phyloP scores from a whole-genome alignment of 2,113 vertebrate species.

The Hypomesus transpacificus region DNA sequence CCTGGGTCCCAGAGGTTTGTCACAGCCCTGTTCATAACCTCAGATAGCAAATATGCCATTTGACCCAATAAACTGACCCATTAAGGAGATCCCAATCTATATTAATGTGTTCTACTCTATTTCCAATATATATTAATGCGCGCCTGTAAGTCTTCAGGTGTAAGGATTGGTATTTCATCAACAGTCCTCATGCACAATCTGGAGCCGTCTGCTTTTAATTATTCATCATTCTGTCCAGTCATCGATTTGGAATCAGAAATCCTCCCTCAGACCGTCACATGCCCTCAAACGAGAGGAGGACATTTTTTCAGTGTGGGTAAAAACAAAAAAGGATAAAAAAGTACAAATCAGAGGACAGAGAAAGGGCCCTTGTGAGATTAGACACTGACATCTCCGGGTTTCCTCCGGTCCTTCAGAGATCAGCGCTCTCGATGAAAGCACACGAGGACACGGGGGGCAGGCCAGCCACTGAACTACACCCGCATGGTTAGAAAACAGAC shows the following conservation, averaged over 20 bases:
- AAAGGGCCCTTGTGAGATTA: too few species aligned
- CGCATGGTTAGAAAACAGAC: too few species aligned
- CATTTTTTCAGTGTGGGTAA: constrained; percentile 18
- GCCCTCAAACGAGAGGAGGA: constrained; percentile 9
- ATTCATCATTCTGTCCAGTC: constrained; percentile 54
- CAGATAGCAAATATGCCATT: constrained; percentile 44
- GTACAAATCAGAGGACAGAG: too few species aligned
- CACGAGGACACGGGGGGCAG: too few species aligned
- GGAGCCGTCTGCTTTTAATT: constrained; percentile 52
- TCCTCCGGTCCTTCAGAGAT: too few species aligned
- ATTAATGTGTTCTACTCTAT: constrained; percentile 63
- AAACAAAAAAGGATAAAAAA: constrained; percentile 1
- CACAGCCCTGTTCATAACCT: constrained; percentile 38
- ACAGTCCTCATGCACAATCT: constrained; percentile 51
- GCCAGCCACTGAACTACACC: too few species aligned
- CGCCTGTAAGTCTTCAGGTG: constrained; percentile 52
- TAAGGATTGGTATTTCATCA: constrained; percentile 51
- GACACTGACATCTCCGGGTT: too few species aligned
- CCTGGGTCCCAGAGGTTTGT: too few species aligned
- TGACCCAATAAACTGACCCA: constrained; percentile 57
- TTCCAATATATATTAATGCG: constrained; percentile 71
- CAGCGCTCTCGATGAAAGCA: too few species aligned
- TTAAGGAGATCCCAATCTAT: constrained; percentile 64
- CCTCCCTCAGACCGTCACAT: constrained; percentile 20
- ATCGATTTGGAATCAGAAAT: constrained; percentile 46